Evolutionary conservation across 2,888 invertebrate genomes (phyloP), one percentile per base, ranked within the genome.

Genomic region (Plagodis pulveraria): DNA sequence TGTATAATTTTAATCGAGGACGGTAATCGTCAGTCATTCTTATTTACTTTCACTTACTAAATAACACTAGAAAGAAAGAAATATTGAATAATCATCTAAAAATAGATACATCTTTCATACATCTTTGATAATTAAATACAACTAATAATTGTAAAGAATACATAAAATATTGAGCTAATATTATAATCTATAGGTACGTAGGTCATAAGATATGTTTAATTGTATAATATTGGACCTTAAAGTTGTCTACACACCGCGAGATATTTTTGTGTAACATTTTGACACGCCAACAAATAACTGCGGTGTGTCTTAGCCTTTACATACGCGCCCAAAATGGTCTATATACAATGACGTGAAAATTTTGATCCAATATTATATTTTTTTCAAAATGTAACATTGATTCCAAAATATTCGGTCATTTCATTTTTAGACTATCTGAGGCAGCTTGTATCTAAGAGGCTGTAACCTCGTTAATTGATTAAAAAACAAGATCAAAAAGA

Each of bases 401-500:
- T 43, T 45, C 7, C 2, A 36, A 36, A 47, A 7, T 47, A 8
- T 47, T 35, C 38, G 22, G 42, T 34, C 50, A 7, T 4, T 12
- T 42, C 1, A 7, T 8, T 12, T 33, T 46, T 8, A 22, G 33
- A 11, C 51, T 36, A 9, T 12, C 32, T 47, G 47, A 46, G 54
- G 46, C 50, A 54, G 41, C 38, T 42, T 38, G 47, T 36, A 9
- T 12, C 32, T 47, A n/a, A n/a, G 47, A 46, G 54, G 46, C 50
- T 38, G 47, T 46, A 45, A 40, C 10, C 34, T 32, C 0, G 72
- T 73, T 76, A 73, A 77, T 75, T 71, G 73, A 76, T 43, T 6
- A 11, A 79, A 83, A 84, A 86, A 84, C 86, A 86, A 84, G 75
- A 73, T 66, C 72, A 74, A 82, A 84, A 78, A 81, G 81, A 84